Evolutionary conservation across 2,888 invertebrate species (phyloP), one percentile per base, ranked within the genome.

Genomic region (Peribatodes rhomboidaria): DNA sequence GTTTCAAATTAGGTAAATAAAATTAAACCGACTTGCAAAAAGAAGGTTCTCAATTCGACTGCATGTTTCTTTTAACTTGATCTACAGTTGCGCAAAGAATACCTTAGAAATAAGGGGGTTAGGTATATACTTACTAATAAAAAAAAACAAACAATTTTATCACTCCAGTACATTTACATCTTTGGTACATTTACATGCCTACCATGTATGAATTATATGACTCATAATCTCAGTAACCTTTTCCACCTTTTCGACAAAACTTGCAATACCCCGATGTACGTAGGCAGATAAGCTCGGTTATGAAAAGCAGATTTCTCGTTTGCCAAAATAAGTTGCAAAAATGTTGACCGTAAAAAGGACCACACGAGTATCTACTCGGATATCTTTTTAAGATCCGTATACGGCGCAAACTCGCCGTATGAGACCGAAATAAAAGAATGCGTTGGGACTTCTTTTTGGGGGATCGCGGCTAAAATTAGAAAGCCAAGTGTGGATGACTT

Each of bases 311-410:
- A 67, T 57, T 67, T 71, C 69, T 67, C 63, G 66, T 67, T 63
- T 65, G 69, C 71, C 73, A 71, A 71, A 71, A 70, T 67, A 68
- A 65, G 63, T 71, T 69, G 68, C 72, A 73, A 71, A 72, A 62
- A 59, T 55, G 35, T 61, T 50, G 37, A 10, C 52, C 47, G 61
- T 64, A 66, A 63, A 67, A 62, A 69, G 67, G 69, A 71, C 71
- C 69, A 64, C 71, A 70, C 66, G 59, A 67, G n/a, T 31, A 50
- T 56, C n/a, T n/a, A n/a, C 65, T 61, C 66, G 70, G 57, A 69
- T 50, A 42, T 67, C 65, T 70, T 62, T 61, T 62, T 22, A 22
- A n/a, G n/a, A n/a, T n/a, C 67, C 65, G n/a, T 67, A 66, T 67
- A 62, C 22, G 60, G 65, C 18, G 47, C 41, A 41, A 50, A 66